Evolutionary conservation across 2,113 vertebrate genomes (phyloP).

Genomic region (Orthonyx spaldingii): DNA sequence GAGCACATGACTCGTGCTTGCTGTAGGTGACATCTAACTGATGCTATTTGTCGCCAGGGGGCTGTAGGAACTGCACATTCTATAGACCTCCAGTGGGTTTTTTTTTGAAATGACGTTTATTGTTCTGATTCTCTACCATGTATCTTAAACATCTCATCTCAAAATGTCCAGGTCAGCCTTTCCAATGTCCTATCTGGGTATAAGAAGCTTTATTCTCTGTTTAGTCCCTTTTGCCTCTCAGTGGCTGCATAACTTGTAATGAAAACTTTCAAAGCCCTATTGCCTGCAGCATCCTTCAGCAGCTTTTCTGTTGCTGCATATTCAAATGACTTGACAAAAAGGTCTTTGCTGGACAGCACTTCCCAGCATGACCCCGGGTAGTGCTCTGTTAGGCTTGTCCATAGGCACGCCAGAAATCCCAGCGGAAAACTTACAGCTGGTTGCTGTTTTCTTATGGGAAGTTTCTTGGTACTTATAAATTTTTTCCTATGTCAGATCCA

Average conservation of each 20-base stretch:
- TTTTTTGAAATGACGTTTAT: neutral
- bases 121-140: rapidly evolving
- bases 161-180: neutral
- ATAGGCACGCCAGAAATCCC: neutral
- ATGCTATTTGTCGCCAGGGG: neutral
- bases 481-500: neutral
- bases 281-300: neutral
- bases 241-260: neutral
- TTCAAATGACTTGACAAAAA: neutral
- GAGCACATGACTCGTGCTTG: neutral
- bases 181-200: neutral
- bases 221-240: neutral
- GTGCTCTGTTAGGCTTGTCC: rapidly evolving
- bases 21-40: neutral
- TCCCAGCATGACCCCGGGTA: neutral
- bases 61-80: neutral
- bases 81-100: neutral
- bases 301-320: neutral
- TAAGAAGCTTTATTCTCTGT: neutral
- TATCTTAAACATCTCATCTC: neutral
- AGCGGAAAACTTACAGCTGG: neutral
- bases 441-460: neutral
- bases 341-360: neutral
- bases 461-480: neutral
- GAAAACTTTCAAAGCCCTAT: neutral